Evolutionary conservation across 30 jellyfish, hydroid and myxozoan species (phyloP).

Genomic region (Cassiopea andromeda): DNA sequence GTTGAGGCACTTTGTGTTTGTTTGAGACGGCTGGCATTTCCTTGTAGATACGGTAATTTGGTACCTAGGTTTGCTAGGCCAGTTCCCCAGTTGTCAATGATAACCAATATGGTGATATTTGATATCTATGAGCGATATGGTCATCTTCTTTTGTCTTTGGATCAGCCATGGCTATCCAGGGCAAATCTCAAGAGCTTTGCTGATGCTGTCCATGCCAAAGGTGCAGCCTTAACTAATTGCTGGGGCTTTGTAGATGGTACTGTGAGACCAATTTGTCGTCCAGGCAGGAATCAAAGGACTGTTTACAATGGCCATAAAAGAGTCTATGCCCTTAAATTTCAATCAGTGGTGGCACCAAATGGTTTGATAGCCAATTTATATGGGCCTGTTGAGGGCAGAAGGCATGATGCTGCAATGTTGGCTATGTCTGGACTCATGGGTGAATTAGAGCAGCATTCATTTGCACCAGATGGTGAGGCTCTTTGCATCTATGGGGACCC

Average conservation of each 20-base stretch:
- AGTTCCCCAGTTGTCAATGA: slow-evolving; percentile 39
- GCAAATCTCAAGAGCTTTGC: neutral
- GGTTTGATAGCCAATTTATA: slow-evolving; percentile 31
- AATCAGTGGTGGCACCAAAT: slow-evolving; percentile 38
- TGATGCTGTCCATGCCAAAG: neutral
- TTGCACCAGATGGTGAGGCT: slow-evolving; percentile 45
- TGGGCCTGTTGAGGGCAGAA: slow-evolving; percentile 39
- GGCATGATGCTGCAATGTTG: slow-evolving; percentile 61
- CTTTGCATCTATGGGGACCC: slow-evolving; percentile 63
- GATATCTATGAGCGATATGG: slow-evolving; percentile 7
- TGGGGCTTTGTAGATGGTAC: slow-evolving; percentile 41
- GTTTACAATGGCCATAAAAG: slow-evolving; percentile 57
- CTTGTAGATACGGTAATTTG: slow-evolving; percentile 20
- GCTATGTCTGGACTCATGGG: slow-evolving; percentile 45
- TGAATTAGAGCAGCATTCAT: slow-evolving; percentile 26
- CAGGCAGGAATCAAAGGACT: slow-evolving; percentile 14
- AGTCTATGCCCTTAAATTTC: slow-evolving; percentile 35
- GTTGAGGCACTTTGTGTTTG: slow-evolving; percentile 28
- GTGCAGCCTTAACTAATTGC: slow-evolving; percentile 11
- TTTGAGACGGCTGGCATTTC: slow-evolving; percentile 38
- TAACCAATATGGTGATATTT: neutral
- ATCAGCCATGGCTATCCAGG: slow-evolving; percentile 1
- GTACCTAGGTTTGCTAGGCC: slow-evolving; percentile 47
- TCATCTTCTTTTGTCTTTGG: neutral
- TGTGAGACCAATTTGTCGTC: slow-evolving; percentile 39